Evolutionary conservation across 2,797 vertebrate genomes (phyloP).

Genomic region (Lepus oiostolus): DNA sequence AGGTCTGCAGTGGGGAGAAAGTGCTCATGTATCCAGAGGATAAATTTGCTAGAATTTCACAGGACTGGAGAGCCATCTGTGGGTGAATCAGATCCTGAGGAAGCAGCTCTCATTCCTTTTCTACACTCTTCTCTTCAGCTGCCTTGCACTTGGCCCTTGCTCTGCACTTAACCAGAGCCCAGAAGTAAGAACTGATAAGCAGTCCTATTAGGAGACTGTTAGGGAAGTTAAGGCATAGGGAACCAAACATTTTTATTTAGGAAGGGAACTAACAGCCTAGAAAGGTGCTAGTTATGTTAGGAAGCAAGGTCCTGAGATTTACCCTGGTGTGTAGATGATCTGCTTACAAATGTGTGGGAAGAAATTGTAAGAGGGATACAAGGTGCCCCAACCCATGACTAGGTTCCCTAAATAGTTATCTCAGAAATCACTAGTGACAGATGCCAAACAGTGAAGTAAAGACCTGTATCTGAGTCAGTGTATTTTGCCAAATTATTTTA

Average conservation of each 20-base stretch:
- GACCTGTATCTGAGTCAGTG: neutral
- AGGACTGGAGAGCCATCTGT: neutral
- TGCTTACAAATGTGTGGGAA: neutral
- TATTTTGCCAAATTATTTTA: neutral
- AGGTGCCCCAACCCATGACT: neutral
- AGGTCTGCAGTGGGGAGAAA: neutral
- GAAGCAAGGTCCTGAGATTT: neutral
- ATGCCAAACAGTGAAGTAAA: neutral
- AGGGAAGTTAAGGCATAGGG: neutral
- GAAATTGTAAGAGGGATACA: neutral
- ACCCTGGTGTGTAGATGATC: neutral
- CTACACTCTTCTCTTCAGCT: neutral
- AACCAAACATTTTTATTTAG: neutral
- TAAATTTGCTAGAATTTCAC: neutral
- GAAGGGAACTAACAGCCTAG: neutral
- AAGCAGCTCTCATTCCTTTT: neutral
- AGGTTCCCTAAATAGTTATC: neutral
- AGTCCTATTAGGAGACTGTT: neutral
- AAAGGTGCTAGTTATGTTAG: neutral
- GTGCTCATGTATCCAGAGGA: neutral
- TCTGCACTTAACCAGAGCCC: neutral
- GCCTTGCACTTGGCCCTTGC: too few species aligned
- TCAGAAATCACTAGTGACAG: neutral
- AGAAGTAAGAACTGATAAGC: neutral
- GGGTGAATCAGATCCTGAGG: neutral